phyloP scores from a whole-genome alignment of 2,113 vertebrate species.

The Microtus pennsylvanicus region DNA sequence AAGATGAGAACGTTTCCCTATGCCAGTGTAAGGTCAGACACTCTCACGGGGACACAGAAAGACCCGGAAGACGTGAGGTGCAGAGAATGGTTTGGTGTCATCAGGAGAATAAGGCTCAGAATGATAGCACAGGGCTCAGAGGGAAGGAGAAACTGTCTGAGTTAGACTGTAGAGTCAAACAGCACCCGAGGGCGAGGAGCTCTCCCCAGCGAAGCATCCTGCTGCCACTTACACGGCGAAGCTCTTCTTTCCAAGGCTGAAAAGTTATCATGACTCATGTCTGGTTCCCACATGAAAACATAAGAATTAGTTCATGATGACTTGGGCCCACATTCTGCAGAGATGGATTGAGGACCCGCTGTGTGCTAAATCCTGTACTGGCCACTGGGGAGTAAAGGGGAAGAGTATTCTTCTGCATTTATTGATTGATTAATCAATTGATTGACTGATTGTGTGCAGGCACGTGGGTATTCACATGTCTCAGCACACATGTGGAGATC shows the following conservation, averaged over 20 bases:
- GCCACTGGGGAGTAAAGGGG: background rate
- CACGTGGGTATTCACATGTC: background rate
- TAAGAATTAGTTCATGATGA: background rate
- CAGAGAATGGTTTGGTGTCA: too few species aligned
- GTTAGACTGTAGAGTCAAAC: background rate
- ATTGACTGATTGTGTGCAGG: background rate
- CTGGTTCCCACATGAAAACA: background rate
- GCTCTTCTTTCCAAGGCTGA: background rate
- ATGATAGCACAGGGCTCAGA: background rate
- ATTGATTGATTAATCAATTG: background rate
- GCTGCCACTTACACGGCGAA: background rate
- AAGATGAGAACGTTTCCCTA: background rate
- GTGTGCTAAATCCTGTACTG: background rate
- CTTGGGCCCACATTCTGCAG: background rate
- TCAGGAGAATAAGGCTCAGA: background rate
- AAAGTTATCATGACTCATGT: background rate
- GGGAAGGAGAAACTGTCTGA: background rate
- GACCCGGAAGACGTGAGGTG: background rate
- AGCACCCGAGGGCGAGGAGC: fast-evolving
- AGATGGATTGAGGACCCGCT: background rate
- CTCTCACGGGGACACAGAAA: background rate
- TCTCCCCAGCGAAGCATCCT: background rate
- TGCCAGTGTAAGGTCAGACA: background rate
- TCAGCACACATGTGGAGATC: background rate
- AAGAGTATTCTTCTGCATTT: background rate